Evolutionary conservation across 1,140 invertebrate genomes (phyloP), one percentile per base, ranked within the genome.

Genomic region (Streblospio benedicti): DNA sequence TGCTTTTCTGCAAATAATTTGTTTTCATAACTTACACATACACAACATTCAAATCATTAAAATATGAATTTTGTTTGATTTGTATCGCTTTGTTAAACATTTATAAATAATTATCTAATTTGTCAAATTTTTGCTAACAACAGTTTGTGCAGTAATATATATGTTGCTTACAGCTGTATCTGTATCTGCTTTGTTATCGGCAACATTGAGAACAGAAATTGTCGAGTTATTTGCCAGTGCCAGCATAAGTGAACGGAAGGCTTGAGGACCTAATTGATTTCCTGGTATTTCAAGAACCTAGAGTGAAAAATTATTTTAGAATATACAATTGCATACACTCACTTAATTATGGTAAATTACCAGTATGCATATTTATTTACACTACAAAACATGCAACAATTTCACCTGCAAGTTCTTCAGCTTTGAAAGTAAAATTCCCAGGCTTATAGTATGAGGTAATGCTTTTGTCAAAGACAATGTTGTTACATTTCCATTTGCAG

Each of bases 251-350:
- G 66, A 60, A n/a, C 71, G 60, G 23, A 73, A 69, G n/a, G 53
- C 60, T 41, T 71, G 69, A 23, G 71, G 71, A 2, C 71, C 71
- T 44, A 73, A 58, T 23, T 71, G 60, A 47, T 71, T 71, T 14
- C 56, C 56, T 2, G 71, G 67, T 31, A 73, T 30, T 54, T 73
- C 65, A 12, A 73, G n/a, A 43, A 68, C 70, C 70, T 73, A 51
- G 3, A 64, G 62, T 44, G 56, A 35, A 41, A 25, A n/a, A 50
- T 25, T 44, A 45, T 52, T n/a, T 20, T 27, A 4, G 20, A 3
- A 25, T 30, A 58, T 25, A 23, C 9, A 58, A 4, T 28, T 20
- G 27, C 32, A 49, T 4, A 58, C 5, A 57, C 28, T 20, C 32
- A 32, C 32, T 23, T 23, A 58, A 18, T 14, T 12, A 5, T 44